Evolutionary conservation across 2,797 vertebrate genomes (phyloP), one percentile per base, ranked within the genome.

Genomic region (Peromyscus eremicus): DNA sequence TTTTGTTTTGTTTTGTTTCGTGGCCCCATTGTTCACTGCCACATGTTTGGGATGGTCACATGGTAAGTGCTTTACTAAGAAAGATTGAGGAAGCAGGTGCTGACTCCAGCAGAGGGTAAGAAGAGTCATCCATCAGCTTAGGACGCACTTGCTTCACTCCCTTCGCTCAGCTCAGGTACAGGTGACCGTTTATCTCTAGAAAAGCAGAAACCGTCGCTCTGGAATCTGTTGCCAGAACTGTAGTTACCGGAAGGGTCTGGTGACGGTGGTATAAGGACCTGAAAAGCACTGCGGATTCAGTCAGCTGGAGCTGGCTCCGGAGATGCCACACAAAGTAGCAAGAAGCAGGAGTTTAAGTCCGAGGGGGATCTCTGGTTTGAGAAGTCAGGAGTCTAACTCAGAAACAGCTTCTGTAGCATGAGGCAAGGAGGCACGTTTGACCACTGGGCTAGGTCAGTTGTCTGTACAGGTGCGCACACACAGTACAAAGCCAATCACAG

Each of bases 141-240:
- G 85, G n/a, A n/a, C 6, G 40, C 32, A 89, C 55, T 37, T 95
- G 21, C 46, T 21, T 66, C 32, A 34, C 19, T 49, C 66, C 43
- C 32, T 49, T 4, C 34, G 11, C 89, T 76, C 43, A 29, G 57
- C 37, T 91, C 79, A 86, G 84, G 32, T 64, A 76, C 82, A 84
- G 79, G 82, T 81, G 71, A 92, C 66, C 83, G 6, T 70, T 89
- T 46, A 9, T 91, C 76, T 89, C 90, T 93, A 66, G 34, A 91
- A 89, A 93, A 91, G 46, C 62, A 94, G 92, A 94, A 95, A 17
- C 57, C 62, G 29, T 57, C 46, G 14, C 82, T 62, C 52, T 75
- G n/a, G 66, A 73, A 16, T 95, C 55, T 92, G 9, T 87, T 87
- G 37, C 66, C 90, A 40, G 81, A 95, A 77, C 46, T 85, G 43